Evolutionary conservation across 1,140 invertebrate genomes (phyloP).

Genomic region (Eriosoma lanigerum): DNA sequence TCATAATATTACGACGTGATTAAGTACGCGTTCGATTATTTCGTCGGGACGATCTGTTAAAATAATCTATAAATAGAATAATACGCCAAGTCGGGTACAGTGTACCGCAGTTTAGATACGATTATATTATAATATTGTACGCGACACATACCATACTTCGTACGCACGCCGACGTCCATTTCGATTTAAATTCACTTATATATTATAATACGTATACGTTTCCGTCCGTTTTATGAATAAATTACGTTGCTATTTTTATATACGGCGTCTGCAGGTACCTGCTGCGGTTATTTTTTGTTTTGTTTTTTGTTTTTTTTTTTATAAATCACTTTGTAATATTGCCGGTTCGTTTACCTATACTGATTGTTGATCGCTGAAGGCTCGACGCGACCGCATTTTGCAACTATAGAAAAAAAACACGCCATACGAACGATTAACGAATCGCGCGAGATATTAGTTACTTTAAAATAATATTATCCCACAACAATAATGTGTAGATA

Average conservation of each 20-base stretch:
- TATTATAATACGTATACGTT: not conserved
- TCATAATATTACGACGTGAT: not conserved
- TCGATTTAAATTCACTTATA: not conserved
- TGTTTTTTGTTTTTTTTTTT: not conserved
- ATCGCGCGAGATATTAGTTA: not conserved
- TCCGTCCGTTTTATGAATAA: not conserved
- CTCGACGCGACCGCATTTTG: not conserved
- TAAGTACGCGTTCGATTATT: not conserved
- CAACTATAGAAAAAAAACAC: not conserved
- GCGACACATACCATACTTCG: not conserved
- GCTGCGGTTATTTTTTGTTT: not conserved
- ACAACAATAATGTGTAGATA: too few relatives aligned
- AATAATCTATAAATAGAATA: not conserved
- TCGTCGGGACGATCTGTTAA: not conserved
- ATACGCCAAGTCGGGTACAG: too few relatives aligned
- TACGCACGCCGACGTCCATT: not conserved
- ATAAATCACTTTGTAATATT: not conserved
- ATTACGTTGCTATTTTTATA: constrained; percentile 12
- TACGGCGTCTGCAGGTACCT: not conserved
- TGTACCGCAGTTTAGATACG: not conserved
- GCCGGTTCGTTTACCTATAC: constrained; percentile 4
- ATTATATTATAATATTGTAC: not conserved
- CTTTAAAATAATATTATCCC: too few relatives aligned
- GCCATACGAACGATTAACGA: not conserved
- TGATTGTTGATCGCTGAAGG: too few relatives aligned